Percentiles rank a stretch among this genome's conserved stretches.
Evolutionary conservation across 1,140 invertebrate genomes (phyloP).

Genomic region (Delia radicum): DNA sequence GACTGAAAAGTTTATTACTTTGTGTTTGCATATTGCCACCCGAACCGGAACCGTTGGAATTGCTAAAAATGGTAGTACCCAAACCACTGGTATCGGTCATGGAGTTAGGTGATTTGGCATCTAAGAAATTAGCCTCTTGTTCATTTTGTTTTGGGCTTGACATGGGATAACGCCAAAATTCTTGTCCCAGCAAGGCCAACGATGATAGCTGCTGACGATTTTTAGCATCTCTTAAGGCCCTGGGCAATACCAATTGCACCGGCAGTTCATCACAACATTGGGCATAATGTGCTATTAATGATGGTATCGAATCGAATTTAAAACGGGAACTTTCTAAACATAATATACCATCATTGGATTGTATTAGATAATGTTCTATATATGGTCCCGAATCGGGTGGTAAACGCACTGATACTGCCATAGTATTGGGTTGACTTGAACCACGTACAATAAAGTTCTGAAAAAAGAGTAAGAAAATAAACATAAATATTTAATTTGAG

Average conservation of each 20-base stretch:
- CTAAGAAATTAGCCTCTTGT: slow-evolving; percentile 36
- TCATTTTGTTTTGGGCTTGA: slow-evolving; percentile 27
- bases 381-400: slow-evolving; percentile 83
- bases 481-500: no score
- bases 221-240: slow-evolving; percentile 78
- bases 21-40: slow-evolving; percentile 29
- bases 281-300: slow-evolving; percentile 89
- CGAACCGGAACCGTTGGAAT: slow-evolving; percentile 37
- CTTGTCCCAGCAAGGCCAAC: slow-evolving; percentile 87
- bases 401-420: slow-evolving; percentile 90
- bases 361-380: slow-evolving; percentile 95
- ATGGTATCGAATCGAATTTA: slow-evolving; percentile 87
- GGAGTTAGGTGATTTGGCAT: slow-evolving; percentile 53
- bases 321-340: slow-evolving; percentile 91
- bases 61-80: slow-evolving; percentile 46
- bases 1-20: slow-evolving; percentile 40
- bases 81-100: slow-evolving; percentile 51
- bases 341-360: slow-evolving; percentile 75
- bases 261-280: slow-evolving; percentile 93
- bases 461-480: slow-evolving; percentile 51
- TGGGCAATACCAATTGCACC: slow-evolving; percentile 83
- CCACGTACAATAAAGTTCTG: slow-evolving; percentile 93
- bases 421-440: slow-evolving; percentile 87
- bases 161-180: slow-evolving; percentile 83
- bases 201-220: slow-evolving; percentile 88